These are phyloP conservation scores for Eupeodes latifasciatus DNA, from an alignment of 2,888 invertebrate species.

Conservation along the genomic window DNA sequence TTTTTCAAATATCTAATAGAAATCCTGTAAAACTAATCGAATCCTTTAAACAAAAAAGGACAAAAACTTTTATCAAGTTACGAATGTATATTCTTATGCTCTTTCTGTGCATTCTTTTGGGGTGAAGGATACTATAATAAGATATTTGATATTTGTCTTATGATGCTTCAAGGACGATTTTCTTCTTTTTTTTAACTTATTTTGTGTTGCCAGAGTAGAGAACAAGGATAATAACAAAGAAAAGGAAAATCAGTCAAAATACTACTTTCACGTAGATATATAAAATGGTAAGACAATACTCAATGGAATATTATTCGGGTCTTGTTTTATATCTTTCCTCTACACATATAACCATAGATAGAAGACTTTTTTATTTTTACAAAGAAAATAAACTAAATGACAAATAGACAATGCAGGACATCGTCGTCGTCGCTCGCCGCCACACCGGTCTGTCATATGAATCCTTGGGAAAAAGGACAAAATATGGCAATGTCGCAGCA, in stretches of 20 bases:
- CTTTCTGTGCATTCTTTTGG: slow-evolving; percentile 26
- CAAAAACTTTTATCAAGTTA: slow-evolving; percentile 23
- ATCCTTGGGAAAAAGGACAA: slow-evolving; percentile 14
- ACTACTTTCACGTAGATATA: neutral
- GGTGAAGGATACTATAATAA: slow-evolving; percentile 31
- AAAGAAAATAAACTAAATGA: slow-evolving; percentile 26
- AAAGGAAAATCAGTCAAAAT: slow-evolving; percentile 34
- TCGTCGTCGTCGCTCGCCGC: neutral
- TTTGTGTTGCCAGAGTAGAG: neutral
- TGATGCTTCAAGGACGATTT: slow-evolving; percentile 61
- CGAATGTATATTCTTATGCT: slow-evolving; percentile 16
- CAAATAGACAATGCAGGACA: slow-evolving; percentile 46
- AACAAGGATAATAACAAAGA: neutral
- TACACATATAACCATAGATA: neutral
- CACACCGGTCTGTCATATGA: neutral
- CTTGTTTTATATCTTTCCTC: neutral
- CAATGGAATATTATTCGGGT: slow-evolving; percentile 30
- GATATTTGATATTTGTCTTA: slow-evolving; percentile 63
- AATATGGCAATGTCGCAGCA: slow-evolving; percentile 37
- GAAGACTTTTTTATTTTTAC: slow-evolving; percentile 40
- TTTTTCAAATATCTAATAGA: too few relatives aligned
- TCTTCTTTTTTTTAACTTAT: neutral
- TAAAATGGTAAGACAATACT: slow-evolving; percentile 46
- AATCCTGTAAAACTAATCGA: too few relatives aligned
- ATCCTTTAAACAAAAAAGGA: too few relatives aligned